Evolutionary conservation across 1,140 invertebrate species (phyloP), one percentile per base, ranked within the genome.

Genomic region (Arion vulgaris): DNA sequence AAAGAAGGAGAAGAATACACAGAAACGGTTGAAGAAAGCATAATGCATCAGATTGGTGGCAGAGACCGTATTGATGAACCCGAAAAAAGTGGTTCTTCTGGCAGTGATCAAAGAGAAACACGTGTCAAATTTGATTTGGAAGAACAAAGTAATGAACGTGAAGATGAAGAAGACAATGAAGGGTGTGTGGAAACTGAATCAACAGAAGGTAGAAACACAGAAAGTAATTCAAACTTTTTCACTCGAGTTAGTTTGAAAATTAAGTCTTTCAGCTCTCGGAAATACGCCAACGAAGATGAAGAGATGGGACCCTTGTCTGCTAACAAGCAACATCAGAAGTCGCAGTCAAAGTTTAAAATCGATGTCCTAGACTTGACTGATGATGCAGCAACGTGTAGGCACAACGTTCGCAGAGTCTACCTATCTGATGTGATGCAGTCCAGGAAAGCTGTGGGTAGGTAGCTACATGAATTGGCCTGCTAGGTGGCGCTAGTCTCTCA

Each of bases 191-290:
- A 80, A 38, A 28, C 1, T 9, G 39, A 41, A 2, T 71, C 76
- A 13, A 82, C 62, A 15, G 82, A 57, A 68, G 71, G 39, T 36
- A 78, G 57, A 23, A 69, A 39, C 17, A 77, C 74, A 45, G 80
- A 23, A 45, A 51, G 81, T 62, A 75, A 62, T 45, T 84, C 82
- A 76, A 85, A 84, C 49, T 87, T 90, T 66, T 84, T 90, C n/a
- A 76, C 86, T 0, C 78, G 87, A 72, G 88, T 90, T 83, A 90
- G 89, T 85, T 79, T 85, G 7, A 89, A 89, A 80, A 81, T 90
- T 11, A 85, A 86, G 78, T 86, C 77, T 75, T 85, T 82, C 26
- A 68, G 62, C 5, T 53, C 34, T 38, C 41, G 57, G n/a, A 84
- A 76, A 38, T 66, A 62, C 36, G 76, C 73, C 53, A 81, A 80